Evolutionary conservation across 2,888 invertebrate species (phyloP).

Genomic region (Lingula anatina): DNA sequence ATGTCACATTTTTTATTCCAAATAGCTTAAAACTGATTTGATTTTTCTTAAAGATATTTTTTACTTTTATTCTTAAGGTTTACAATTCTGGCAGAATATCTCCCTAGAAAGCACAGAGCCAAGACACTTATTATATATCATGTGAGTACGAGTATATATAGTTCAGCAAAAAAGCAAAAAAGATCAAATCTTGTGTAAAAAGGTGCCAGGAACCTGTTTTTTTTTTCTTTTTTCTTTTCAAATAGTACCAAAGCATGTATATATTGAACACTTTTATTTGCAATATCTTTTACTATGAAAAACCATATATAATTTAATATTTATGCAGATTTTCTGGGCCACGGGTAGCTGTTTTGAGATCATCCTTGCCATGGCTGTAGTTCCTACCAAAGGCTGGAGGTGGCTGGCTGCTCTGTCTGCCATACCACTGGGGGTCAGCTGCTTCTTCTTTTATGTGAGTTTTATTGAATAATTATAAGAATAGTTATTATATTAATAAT

Average conservation of each 20-base stretch:
- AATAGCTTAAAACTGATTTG: background rate
- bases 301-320: background rate
- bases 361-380: slow-evolving; percentile 32
- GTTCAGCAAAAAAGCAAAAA: too few species aligned
- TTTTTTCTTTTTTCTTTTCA: too few species aligned
- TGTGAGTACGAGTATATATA: too few species aligned
- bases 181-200: too few species aligned
- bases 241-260: too few species aligned
- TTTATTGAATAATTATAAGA: too few species aligned
- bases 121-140: slow-evolving; percentile 33
- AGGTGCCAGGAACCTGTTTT: too few species aligned
- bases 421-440: slow-evolving; percentile 33
- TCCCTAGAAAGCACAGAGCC: slow-evolving; percentile 44
- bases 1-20: background rate
- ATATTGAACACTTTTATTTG: too few species aligned
- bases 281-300: background rate
- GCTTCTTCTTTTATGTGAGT: slow-evolving; percentile 37
- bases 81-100: slow-evolving; percentile 44
- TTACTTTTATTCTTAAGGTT: slow-evolving; percentile 28
- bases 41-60: background rate
- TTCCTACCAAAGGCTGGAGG: slow-evolving; percentile 46
- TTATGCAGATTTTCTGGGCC: slow-evolving; percentile 44
- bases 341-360: slow-evolving; percentile 46
- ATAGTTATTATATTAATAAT: too few species aligned
- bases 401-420: slow-evolving; percentile 43